Base-by-base conservation (phyloP, 2,797 vertebrate genomes). In the Sitta carolinensis region DNA sequence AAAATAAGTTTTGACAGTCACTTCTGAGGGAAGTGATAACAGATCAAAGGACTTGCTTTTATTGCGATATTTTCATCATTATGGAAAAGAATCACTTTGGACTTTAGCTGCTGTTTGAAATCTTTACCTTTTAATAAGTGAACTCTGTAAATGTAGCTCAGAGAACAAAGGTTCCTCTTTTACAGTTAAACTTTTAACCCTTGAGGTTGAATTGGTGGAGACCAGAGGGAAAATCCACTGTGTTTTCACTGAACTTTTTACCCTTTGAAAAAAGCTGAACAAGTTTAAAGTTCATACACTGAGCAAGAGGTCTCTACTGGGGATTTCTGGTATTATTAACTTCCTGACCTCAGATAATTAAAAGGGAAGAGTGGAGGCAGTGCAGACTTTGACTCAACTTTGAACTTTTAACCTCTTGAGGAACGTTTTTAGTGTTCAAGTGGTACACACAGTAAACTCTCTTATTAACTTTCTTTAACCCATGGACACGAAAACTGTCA, bases 281-380 rank as follows among this genome's bases (percentile, higher is more conserved):
- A 96, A 97, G 97, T 98, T 98, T 98, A 98, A 98, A 98, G 98
- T 98, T 98, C 98, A 98, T 96, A 95, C 85, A 97, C 97, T 97
- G 97, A 97, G 97, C 97, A 97, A 98, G 97, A 98, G 97, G 97
- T 98, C 97, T 97, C 97, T 97, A 84, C 97, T 97, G 98, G 97
- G 97, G 97, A 98, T 98, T 98, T 98, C 97, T 98, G 97, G 98
- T 98, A 98, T 98, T 98, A 98, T 98, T 98, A 98, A 98, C 98
- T 98, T 98, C 97, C 97, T 98, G 98, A 98, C 98, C 98, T 97
- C 98, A 96, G 97, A 98, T 98, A 98, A 98, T 98, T 98, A 98
- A 98, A 98, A 98, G 97, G 97, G 96, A 98, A 98, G 97, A 98
- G 97, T 85, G 95, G 93, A 97, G 93, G 97, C 97, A 98, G 96